Conservation (phyloP, 2,888 invertebrate species). For the Hofmannophila pseudospretella region DNA sequence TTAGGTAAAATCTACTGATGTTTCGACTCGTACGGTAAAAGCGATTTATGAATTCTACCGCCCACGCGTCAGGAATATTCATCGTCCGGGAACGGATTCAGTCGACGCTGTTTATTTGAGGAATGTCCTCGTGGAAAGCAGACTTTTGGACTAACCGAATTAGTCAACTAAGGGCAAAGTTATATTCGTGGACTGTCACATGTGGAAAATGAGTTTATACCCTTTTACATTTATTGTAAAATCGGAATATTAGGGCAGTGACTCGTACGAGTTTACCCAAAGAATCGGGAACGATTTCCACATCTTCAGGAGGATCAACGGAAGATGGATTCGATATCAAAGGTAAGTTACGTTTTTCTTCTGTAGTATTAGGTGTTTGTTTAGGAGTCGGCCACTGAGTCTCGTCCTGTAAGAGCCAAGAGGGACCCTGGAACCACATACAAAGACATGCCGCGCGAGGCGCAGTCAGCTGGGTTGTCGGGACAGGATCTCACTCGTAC, state of each 20-base stretch:
- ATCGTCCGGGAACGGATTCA: not conserved
- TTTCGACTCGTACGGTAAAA: not conserved
- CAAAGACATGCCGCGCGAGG: not conserved
- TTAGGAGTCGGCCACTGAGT: not conserved
- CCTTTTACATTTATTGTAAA: not conserved
- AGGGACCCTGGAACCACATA: not conserved
- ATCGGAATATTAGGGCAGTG: not conserved
- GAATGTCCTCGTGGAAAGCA: not conserved
- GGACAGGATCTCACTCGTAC: not conserved
- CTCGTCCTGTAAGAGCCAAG: not conserved
- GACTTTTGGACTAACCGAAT: constrained; percentile 1
- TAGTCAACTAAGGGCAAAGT: not conserved
- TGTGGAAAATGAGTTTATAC: not conserved
- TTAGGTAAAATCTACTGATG: not conserved
- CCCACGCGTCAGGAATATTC: not conserved
- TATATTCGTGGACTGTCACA: not conserved
- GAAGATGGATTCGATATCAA: not conserved
- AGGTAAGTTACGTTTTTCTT: not conserved
- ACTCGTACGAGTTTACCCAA: not conserved
- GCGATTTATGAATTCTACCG: not conserved
- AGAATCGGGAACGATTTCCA: not conserved
- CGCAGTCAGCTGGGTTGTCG: not conserved
- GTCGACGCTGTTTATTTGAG: not conserved
- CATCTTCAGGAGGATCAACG: not conserved
- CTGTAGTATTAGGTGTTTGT: not conserved